Evolutionary conservation across 2,113 vertebrate genomes (phyloP).

Genomic region (Macquaria ambigua): DNA sequence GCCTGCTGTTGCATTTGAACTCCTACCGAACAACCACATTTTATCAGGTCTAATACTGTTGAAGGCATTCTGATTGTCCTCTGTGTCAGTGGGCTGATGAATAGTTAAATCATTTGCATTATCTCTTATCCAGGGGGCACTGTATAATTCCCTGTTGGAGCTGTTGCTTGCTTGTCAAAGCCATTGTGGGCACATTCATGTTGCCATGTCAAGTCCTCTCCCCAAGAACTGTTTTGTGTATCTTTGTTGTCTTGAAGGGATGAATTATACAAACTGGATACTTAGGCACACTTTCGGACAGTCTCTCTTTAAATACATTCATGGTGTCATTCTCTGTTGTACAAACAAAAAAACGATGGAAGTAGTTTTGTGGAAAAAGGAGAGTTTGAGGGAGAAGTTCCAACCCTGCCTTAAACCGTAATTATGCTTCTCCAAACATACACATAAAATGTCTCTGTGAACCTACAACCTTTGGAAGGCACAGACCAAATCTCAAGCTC

Average conservation of each 20-base stretch:
- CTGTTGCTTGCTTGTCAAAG: slow-evolving; percentile 54
- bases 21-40: slow-evolving; percentile 38
- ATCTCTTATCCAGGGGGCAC: slow-evolving; percentile 42
- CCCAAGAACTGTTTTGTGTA: neutral
- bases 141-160: slow-evolving; percentile 46
- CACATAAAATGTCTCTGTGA: neutral
- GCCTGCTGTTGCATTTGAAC: slow-evolving; percentile 55
- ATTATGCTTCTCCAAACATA: neutral
- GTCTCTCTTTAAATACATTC: neutral
- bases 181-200: slow-evolving; percentile 57
- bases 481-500: neutral
- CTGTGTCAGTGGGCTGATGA: slow-evolving; percentile 39
- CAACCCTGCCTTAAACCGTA: neutral
- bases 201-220: slow-evolving; percentile 56
- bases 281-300: neutral
- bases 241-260: neutral
- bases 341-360: neutral
- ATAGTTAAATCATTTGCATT: slow-evolving; percentile 53
- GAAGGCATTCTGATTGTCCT: slow-evolving; percentile 26
- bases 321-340: neutral
- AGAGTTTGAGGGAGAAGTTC: neutral
- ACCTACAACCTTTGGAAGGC: neutral
- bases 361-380: neutral
- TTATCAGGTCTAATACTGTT: slow-evolving; percentile 43
- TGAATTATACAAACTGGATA: neutral